These are phyloP conservation scores for Xestia rhomboidea DNA, from an alignment of 2,888 invertebrate genomes.

Conservation along the genomic window DNA sequence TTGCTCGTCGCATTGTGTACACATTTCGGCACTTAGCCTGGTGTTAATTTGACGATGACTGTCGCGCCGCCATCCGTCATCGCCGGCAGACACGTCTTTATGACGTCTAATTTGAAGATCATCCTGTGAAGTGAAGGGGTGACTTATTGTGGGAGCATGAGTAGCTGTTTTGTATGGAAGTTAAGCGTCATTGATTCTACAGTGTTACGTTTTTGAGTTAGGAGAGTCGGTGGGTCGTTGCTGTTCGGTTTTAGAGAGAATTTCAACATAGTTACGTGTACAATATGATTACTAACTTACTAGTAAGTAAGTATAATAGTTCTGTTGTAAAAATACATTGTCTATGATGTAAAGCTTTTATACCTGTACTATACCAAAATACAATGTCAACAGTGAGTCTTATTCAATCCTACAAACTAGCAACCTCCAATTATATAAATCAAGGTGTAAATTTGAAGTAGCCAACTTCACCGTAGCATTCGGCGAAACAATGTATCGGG, in stretches of 20 bases:
- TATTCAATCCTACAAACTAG: conserved; percentile 42
- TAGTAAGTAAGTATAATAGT: neutral
- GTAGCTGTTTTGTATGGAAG: conserved; percentile 76
- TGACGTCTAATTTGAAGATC: conserved; percentile 88
- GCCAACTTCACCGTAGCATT: conserved; percentile 70
- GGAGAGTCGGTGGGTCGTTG: conserved; percentile 6
- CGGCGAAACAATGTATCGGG: conserved; percentile 72
- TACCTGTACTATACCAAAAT: neutral
- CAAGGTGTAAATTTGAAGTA: conserved; percentile 70
- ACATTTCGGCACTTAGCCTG: conserved; percentile 88
- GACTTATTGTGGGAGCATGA: conserved; percentile 85
- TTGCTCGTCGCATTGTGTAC: conserved; percentile 81
- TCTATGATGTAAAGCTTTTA: neutral
- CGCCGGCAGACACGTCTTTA: conserved; percentile 84
- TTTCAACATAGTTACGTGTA: neutral
- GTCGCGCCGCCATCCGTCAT: conserved; percentile 86
- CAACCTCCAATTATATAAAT: conserved; percentile 60
- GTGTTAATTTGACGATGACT: conserved; percentile 89
- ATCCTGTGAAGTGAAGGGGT: conserved; percentile 82
- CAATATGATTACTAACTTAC: neutral
- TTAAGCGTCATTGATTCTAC: conserved; percentile 63
- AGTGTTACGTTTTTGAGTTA: conserved; percentile 55
- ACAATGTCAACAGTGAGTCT: conserved; percentile 15
- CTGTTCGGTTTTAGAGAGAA: conserved; percentile 7
- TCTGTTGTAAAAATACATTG: neutral